Base-by-base conservation (phyloP, 2,113 vertebrate genomes). In the Eptesicus fuscus region DNA sequence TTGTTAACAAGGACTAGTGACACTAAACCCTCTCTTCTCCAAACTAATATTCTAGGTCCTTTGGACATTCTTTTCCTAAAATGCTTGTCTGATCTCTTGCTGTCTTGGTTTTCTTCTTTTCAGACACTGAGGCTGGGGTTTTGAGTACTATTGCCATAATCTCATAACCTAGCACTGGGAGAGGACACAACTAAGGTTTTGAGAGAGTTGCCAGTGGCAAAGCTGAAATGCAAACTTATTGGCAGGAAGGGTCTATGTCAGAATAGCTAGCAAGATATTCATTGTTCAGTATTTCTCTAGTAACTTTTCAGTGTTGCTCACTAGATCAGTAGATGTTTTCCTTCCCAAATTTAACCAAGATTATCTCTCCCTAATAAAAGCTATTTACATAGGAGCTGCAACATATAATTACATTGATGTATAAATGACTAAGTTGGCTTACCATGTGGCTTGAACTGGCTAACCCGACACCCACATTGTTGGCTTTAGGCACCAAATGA, bases 241-340 rank as follows among this genome's bases (percentile, higher is more conserved):
- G n/a, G 23, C 20, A 89, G 8, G 30, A 17, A 59, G 18, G 22
- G 25, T 44, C 42, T 90, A 65, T 83, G 56, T 32, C 11, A 93
- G 80, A 87, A 74, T 49, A 77, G 11, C 47, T 53, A 78, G 37
- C 25, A 70, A 95, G 32, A 30, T 28, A 88, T 13, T 59, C 28
- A 37, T 10, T 90, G 51, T 85, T 91, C 20, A 59, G 4, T 88
- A 86, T 83, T 96, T 85, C 22, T 23, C 20, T 91, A 67, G 30
- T 93, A 44, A 70, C 5, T 17, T 80, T 90, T 92, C 37, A 47
- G 18, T 32, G 42, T 82, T 2, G 4, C 67, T 94, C 47, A 59
- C 23, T 88, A 83, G 30, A 53, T 95, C 56, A 95, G 56, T 92
- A n/a, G 9, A 82, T 77, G 11, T 91, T 96, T 96, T 89, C 20